Conservation (phyloP, 2,113 vertebrate species). For the Callospermophilus lateralis region DNA sequence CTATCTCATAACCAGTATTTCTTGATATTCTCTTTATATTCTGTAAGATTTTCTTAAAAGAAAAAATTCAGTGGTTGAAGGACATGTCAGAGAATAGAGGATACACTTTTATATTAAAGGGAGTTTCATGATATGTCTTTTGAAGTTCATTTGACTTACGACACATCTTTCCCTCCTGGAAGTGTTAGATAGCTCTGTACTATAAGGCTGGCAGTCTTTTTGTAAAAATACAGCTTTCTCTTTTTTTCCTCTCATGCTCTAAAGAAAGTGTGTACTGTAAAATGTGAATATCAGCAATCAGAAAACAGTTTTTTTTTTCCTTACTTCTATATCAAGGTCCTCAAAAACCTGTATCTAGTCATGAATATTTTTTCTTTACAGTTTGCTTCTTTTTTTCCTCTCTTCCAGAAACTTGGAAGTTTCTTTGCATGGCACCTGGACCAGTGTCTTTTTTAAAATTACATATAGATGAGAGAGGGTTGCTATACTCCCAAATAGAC, state of each 20-base stretch:
- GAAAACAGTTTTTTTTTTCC: not conserved
- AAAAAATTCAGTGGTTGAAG: conserved; percentile 74
- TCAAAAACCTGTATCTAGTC: conserved; percentile 33
- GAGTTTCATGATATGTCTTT: conserved; percentile 77
- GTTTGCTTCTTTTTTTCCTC: not conserved
- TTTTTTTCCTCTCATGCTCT: not conserved
- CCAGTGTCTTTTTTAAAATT: not conserved
- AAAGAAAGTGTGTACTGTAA: conserved; percentile 38
- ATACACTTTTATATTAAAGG: conserved; percentile 83
- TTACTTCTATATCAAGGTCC: conserved; percentile 10
- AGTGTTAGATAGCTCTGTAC: conserved; percentile 65
- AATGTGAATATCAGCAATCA: not conserved
- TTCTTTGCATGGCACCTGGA: conserved; percentile 27
- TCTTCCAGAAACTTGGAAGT: not conserved
- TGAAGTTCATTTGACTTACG: conserved; percentile 83
- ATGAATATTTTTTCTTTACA: conserved; percentile 1
- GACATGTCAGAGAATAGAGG: conserved; percentile 82
- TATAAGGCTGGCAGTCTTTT: not conserved
- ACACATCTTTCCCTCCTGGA: conserved; percentile 75
- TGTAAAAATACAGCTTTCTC: conserved; percentile 8
- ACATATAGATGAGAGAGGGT: not conserved
- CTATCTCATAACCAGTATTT: conserved; percentile 77
- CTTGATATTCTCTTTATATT: conserved; percentile 84
- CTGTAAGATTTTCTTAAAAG: conserved; percentile 80
- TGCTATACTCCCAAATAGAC: not conserved